Evolutionary conservation across 2,113 vertebrate genomes (phyloP), one percentile per base, ranked within the genome.

Genomic region (Alectura lathami): DNA sequence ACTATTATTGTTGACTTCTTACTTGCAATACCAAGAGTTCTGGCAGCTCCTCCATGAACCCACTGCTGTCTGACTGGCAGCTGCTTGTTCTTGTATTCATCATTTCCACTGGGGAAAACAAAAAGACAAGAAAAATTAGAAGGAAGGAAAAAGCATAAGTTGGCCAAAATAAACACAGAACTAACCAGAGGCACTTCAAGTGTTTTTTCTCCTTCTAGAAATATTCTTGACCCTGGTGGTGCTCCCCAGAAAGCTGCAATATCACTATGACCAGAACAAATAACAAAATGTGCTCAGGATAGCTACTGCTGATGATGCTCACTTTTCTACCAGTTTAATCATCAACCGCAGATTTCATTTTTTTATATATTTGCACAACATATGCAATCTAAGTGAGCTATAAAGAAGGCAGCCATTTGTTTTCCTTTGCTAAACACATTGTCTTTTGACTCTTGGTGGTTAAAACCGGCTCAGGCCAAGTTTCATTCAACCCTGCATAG

Each of bases 1-100:
- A 32, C 8, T 9, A 73, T 18, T 51, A 40, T 22, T 34, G 23
- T 15, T 38, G 6, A 40, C 59, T 18, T 83, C 54, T 88, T 97
- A 96, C 97, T 89, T 98, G 98, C 42, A 87, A 74, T 73, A 93
- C 60, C 6, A 66, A 59, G 5, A 96, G 96, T 22, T 98, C 96
- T 4, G 79, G 84, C 1, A 97, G 96, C 34, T 99, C 98, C 72
- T 99, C 98, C 83, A 97, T 91, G 95, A 99, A 98, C 6, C 98
- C 98, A 30, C 98, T 98, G 96, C 98, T 98, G 91, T 98, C 98
- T 42, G 98, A 98, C 83, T 98, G 98, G 94, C 97, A 97, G 93
- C 98, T 99, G 90, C 97, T 98, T 56, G 97, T 97, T 96, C 98
- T 97, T 83, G 96, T 97, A 67, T 98, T 64, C 40, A 57, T 68